Evolutionary conservation across 2,888 invertebrate species (phyloP).

Genomic region (Beris chalybata): DNA sequence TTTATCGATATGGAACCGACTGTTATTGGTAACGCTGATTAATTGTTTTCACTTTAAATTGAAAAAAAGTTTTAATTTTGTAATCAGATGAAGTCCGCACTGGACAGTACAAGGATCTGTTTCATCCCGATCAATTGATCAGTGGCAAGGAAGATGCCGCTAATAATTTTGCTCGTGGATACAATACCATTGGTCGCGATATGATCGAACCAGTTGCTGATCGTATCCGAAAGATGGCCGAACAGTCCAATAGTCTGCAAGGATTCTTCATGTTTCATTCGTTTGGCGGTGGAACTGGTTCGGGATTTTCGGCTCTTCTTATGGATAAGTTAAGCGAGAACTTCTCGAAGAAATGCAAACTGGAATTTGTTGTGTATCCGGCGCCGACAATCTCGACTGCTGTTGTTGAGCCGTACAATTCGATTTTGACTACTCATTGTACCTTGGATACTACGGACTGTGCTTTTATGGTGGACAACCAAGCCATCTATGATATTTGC

Average conservation of each 20-base stretch:
- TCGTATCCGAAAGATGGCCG: conserved; percentile 72
- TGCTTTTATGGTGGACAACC: conserved; percentile 90
- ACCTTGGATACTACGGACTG: conserved; percentile 83
- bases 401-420: conserved; percentile 90
- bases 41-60: conserved; percentile 1
- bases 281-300: conserved; percentile 81
- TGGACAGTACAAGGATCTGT: conserved; percentile 73
- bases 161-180: conserved; percentile 84
- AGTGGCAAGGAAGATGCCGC: conserved; percentile 89
- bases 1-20: conserved; percentile 90
- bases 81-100: conserved; percentile 59
- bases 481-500: conserved; percentile 88
- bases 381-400: conserved; percentile 74
- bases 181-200: conserved; percentile 83
- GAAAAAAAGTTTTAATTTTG: not conserved
- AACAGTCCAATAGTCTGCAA: conserved; percentile 78
- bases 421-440: conserved; percentile 83
- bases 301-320: conserved; percentile 80
- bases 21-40: conserved; percentile 68
- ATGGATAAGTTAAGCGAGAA: conserved; percentile 82
- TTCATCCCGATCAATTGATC: conserved; percentile 81
- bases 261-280: conserved; percentile 91
- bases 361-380: conserved; percentile 61
- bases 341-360: conserved; percentile 81
- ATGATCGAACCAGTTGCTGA: conserved; percentile 74